These are phyloP conservation scores for Drosophila setosimentum DNA, from an alignment of 2,888 invertebrate species.

Conservation along the genomic window DNA sequence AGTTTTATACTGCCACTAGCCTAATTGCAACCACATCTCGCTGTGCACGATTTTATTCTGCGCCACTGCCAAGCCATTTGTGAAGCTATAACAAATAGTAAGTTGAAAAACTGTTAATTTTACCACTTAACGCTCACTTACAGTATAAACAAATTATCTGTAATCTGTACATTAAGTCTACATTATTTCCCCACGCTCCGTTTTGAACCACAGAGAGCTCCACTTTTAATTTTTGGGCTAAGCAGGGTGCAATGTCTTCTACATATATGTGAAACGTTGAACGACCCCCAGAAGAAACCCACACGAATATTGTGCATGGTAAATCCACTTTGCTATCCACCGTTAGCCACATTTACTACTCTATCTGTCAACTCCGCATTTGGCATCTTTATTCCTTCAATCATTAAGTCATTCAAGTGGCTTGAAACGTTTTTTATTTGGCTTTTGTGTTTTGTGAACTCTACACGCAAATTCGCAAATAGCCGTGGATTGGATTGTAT, in stretches of 20 bases:
- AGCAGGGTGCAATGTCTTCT: conserved; percentile 46
- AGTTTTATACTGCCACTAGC: neutral
- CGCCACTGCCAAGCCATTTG: neutral
- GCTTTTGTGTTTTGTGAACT: conserved; percentile 27
- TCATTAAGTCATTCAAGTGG: conserved; percentile 67
- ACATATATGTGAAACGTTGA: conserved; percentile 48
- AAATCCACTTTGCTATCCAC: conserved; percentile 26
- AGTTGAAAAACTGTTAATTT: neutral
- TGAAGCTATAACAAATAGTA: neutral
- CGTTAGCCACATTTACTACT: conserved; percentile 27
- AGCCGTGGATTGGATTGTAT: neutral
- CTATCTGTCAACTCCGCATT: conserved; percentile 28
- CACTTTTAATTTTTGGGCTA: conserved; percentile 2
- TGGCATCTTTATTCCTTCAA: conserved; percentile 36
- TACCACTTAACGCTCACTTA: no score
- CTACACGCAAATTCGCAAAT: conserved; percentile 11
- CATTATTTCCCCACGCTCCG: neutral
- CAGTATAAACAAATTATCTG: neutral
- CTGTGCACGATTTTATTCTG: neutral
- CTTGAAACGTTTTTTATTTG: conserved; percentile 44
- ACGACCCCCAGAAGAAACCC: conserved; percentile 50
- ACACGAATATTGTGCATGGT: conserved; percentile 16
- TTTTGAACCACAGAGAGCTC: neutral
- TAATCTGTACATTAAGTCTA: neutral
- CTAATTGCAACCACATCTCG: neutral